Conservation (phyloP, 2,888 invertebrate genomes). For the Acrocyrtus sp. region DNA sequence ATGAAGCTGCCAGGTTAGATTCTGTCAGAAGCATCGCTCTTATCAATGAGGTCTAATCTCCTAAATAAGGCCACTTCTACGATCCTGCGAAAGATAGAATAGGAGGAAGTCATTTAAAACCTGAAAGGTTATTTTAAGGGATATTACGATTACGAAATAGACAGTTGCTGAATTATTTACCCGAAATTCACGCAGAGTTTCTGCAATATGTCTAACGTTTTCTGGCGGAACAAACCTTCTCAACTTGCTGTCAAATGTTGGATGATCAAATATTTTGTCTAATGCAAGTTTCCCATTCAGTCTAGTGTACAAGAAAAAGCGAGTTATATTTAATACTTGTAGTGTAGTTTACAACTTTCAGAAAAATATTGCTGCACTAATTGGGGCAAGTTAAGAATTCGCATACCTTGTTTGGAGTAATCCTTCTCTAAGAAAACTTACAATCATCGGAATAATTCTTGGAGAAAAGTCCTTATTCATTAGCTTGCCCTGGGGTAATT, state of each 20-base stretch:
- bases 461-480: conserved; percentile 40
- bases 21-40: no score
- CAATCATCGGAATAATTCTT: conserved; percentile 30
- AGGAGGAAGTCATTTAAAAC: no score
- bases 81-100: no score
- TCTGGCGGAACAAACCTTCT: conserved; percentile 24
- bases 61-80: conserved; percentile 21
- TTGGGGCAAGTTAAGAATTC: not conserved
- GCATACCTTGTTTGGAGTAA: conserved; percentile 18
- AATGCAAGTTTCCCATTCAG: conserved; percentile 23
- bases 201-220: conserved; percentile 26
- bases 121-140: no score
- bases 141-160: no score
- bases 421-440: conserved; percentile 23
- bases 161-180: conserved; percentile 2
- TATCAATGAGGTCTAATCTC: no score
- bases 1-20: no score
- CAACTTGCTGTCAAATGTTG: conserved; percentile 28
- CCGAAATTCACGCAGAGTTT: conserved; percentile 29
- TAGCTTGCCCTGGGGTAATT: conserved; percentile 13
- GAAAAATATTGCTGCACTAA: no score
- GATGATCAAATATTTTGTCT: conserved; percentile 33
- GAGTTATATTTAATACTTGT: no score
- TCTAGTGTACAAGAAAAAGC: no score
- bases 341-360: no score